Evolutionary conservation across 2,888 invertebrate species (phyloP), one percentile per base, ranked within the genome.

Genomic region (Siphonodentalium dalli): DNA sequence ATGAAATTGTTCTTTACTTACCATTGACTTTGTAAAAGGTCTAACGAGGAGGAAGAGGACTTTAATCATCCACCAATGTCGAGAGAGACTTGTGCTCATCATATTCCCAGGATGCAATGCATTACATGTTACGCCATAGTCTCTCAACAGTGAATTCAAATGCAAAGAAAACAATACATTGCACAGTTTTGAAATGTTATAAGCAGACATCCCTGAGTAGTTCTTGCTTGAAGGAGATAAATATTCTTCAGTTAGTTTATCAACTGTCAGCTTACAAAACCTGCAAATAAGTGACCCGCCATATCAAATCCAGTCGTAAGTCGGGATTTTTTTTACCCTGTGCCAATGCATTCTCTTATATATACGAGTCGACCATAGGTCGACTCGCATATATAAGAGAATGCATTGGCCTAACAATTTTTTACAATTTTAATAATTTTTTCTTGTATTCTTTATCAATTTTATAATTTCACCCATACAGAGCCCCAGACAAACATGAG

Each of bases 1-100:
- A n/a, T n/a, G n/a, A n/a, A n/a, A n/a, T n/a, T n/a, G n/a, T n/a
- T n/a, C n/a, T n/a, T n/a, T n/a, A 69, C 86, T 85, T 83, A 93
- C 93, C 87, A 94, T 78, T 23, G 93, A 92, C 81, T 98, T 98
- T 0, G 96, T 94, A 81, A 97, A 98, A 7, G 96, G 96, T 50
- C 93, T 85, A 11, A 90, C 90, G 1, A 94, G 28, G n/a, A 87
- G 85, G 78, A 92, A 95, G 0, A 91, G 76, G 0, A 93, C 66
- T 66, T 89, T 84, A 76, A 89, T 92, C 20, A 91, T 72, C 92
- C 94, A 95, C 88, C 92, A 94, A 73, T 92, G 86, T 42, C 91
- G 86, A 40, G 88, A 84, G 7, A 96, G 48, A 62, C 87, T 86
- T 0, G 93, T 88, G 54, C 86, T 89, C 13, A 97, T 90, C 89